Base-by-base conservation (phyloP, 1,140 invertebrate species). In the Pissodes strobi region DNA sequence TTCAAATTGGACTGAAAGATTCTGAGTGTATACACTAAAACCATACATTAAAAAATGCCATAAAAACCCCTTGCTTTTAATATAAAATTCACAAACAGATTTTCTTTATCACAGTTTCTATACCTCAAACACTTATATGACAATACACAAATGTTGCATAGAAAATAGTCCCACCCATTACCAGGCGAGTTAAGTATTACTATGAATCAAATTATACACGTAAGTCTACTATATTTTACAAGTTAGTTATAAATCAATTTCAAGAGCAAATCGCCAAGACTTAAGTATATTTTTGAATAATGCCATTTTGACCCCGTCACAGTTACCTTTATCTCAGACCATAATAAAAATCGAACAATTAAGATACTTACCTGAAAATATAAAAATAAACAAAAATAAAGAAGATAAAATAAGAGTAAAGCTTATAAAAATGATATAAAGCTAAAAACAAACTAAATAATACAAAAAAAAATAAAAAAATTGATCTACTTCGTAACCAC, bases 241-340 rank as follows among this genome's bases (percentile, higher is more conserved):
- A 55, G 51, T 55, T 38, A 55, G 30, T 53, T 0, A 25, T 57
- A 8, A 57, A 17, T 46, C 17, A 57, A 59, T 25, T 46, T 46
- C 25, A 37, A 64, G 61, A 64, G 61, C 61, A 64, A 55, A 64
- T 64, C 61, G 52, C 61, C 61, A 64, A 64, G 61, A 64, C 52
- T 56, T 56, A 55, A 9, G 15, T 34, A 37, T 61, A 59, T 62
- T 61, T 63, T 64, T 55, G 68, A 68, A 71, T 71, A 71, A 66
- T 71, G 67, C 63, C 69, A 72, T 65, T 71, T 69, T 66, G 53
- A 19, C 43, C 23, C 15, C 8, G 15, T n/a, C n/a, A n/a, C n/a
- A 34, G 15, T 23, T 5, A 1, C 6, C 52, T 52, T 64, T 30
- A 41, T 55, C 48, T 48, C 46, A 61, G 41, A 39, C 17, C 21